A percentile compares a stretch with the other conserved stretches of the same genome.
These are phyloP conservation scores for Rallus crepitans DNA, from an alignment of 2,797 vertebrate genomes.

Conservation along the genomic window DNA sequence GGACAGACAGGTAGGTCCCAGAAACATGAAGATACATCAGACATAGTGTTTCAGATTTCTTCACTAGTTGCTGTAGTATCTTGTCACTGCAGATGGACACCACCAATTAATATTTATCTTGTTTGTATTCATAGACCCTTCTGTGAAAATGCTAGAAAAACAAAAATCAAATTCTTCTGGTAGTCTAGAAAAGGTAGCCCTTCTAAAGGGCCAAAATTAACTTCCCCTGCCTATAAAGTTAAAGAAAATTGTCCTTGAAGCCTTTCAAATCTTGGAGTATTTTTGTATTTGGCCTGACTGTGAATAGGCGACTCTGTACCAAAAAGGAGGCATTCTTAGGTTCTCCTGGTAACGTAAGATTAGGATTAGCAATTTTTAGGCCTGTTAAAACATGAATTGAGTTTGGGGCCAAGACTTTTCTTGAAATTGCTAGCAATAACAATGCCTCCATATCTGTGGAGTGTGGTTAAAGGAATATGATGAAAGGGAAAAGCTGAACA, in stretches of 20 bases:
- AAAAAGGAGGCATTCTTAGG: not conserved
- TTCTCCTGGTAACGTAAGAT: not conserved
- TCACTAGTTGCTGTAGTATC: not conserved
- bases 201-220: not conserved
- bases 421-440: not conserved
- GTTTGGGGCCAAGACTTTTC: not conserved
- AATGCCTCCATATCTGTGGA: not conserved
- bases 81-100: not conserved
- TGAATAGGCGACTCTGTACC: not conserved
- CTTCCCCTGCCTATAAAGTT: not conserved
- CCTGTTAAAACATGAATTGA: not conserved
- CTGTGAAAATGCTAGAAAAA: not conserved
- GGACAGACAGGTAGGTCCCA: not conserved
- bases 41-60: not conserved
- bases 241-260: not conserved
- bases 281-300: not conserved
- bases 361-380: not conserved
- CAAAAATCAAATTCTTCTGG: not conserved
- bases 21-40: rapidly evolving
- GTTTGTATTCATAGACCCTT: not conserved
- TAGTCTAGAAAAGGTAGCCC: not conserved
- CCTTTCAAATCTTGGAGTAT: not conserved
- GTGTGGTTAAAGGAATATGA: not conserved
- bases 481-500: not conserved
- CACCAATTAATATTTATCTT: not conserved